Evolutionary conservation across 2,888 invertebrate genomes (phyloP), one percentile per base, ranked within the genome.

Genomic region (Achlya flavicornis): DNA sequence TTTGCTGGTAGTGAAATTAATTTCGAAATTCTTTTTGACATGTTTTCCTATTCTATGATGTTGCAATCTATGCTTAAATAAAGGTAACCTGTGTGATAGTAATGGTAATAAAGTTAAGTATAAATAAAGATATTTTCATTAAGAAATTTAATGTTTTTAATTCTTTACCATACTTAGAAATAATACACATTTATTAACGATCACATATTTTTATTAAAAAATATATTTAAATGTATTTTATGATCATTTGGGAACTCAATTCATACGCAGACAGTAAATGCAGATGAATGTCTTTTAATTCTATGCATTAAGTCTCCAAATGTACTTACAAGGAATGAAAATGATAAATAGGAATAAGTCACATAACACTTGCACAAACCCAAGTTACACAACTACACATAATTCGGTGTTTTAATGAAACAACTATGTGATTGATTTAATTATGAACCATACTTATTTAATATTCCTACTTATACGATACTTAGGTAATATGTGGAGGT

Each of bases 331-430:
- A 7, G 16, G 53, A 53, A 19, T 53, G 53, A 53, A 53, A 53
- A 53, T 53, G 16, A 6, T 4, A 48, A 16, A 48, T 46, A 46
- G 46, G 46, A 46, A 46, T 48, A 48, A 58, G 35, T 10, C 35
- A 58, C 58, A 32, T 58, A 26, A 32, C 14, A 58, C 33, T 58
- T 58, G 58, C 58, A 58, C 58, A 58, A 32, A 35, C 58, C 33
- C 33, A 33, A 58, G 26, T 33, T n/a, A 58, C 58, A 53, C 48
- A 48, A 48, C 8, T 19, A 53, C 6, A n/a, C n/a, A 43, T 14
- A 48, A 7, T 48, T 48, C 16, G 48, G 48, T 16, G 48, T 16
- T 46, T 46, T n/a, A 35, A 19, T 7, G 53, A 19, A 53, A 19
- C 11, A 41, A 19, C 10, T 4, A 46, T 10, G 53, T 53, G 16